Base-by-base conservation (phyloP, 2,888 invertebrate genomes). In the Epiblema foenella region DNA sequence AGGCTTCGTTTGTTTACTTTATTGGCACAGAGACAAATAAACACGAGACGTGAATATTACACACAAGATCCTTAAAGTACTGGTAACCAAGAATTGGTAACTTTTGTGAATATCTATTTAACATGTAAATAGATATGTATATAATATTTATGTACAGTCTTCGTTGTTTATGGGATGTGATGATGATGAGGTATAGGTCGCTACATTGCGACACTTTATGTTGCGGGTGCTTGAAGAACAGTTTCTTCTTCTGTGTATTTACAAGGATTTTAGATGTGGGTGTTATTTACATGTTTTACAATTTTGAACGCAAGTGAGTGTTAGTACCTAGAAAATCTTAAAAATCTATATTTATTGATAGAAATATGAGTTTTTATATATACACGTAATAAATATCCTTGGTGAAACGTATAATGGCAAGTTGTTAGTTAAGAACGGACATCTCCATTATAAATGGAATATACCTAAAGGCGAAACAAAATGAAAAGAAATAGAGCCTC, bases 331-430 rank as follows among this genome's bases (percentile, higher is more conserved):
- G 78, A 81, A 81, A 77, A 72, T 80, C 86, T 85, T 88, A 86
- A 81, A 81, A 74, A 73, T 24, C 64, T 66, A 70, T 63, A 70
- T 52, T 62, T 66, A 68, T 83, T 80, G 77, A 83, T 81, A 84
- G 82, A 81, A 82, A 83, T 80, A 78, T 83, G 81, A 76, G 74
- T 83, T 86, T 83, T 88, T 86, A 89, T 89, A 89, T 89, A 89
- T 89, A 89, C 88, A 89, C 81, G 83, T 85, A 87, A 92, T 90
- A 92, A 92, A 93, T 92, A 92, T 88, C 88, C 88, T 90, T 92
- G 90, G 89, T 89, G 91, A 91, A 89, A 87, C 86, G 86, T 85
- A 87, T 86, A 87, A 93, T 93, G 93, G 93, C 93, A 93, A 93
- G 92, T 93, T 85, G 90, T 90, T 92, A 91, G 88, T 89, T 85